These are phyloP conservation scores for Drosophila navojoa DNA, from an alignment of 1,140 invertebrate species.

Conservation along the genomic window DNA sequence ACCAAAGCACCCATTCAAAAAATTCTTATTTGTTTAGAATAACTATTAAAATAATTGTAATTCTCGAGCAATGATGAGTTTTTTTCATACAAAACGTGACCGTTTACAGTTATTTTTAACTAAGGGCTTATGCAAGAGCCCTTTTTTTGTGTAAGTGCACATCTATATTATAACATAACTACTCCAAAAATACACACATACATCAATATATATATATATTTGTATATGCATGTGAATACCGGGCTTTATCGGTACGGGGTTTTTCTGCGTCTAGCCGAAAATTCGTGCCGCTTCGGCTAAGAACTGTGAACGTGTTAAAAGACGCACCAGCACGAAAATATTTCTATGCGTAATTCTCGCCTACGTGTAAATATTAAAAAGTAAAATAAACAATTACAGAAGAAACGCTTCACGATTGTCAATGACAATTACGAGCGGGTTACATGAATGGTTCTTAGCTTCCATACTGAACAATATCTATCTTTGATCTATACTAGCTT, in stretches of 20 bases:
- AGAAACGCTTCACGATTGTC: slow-evolving; percentile 13
- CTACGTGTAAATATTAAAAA: slow-evolving; percentile 58
- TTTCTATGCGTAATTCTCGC: slow-evolving; percentile 49
- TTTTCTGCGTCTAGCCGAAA: slow-evolving; percentile 24
- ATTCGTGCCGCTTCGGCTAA: slow-evolving; percentile 50
- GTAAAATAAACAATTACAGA: slow-evolving; percentile 17
- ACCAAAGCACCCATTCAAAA: background rate
- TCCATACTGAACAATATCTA: background rate
- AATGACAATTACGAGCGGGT: slow-evolving; percentile 12
- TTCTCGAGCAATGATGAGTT: background rate
- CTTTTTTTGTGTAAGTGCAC: background rate
- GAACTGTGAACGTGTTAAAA: slow-evolving; percentile 58
- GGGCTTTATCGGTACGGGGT: slow-evolving; percentile 6
- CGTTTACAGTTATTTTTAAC: background rate
- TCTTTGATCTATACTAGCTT: background rate
- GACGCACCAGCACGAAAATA: slow-evolving; percentile 35
- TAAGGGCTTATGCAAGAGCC: slow-evolving; percentile 35
- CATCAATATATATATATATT: background rate
- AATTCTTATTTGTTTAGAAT: background rate
- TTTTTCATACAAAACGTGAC: slow-evolving; percentile 1
- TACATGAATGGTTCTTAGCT: slow-evolving; percentile 22
- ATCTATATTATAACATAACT: background rate
- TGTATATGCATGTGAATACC: background rate
- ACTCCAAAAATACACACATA: background rate
- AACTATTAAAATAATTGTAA: background rate